A percentile compares a stretch with the other conserved stretches of the same genome.
phyloP scores from a whole-genome alignment of 2,113 vertebrate species.

The Arothron firmamentum region DNA sequence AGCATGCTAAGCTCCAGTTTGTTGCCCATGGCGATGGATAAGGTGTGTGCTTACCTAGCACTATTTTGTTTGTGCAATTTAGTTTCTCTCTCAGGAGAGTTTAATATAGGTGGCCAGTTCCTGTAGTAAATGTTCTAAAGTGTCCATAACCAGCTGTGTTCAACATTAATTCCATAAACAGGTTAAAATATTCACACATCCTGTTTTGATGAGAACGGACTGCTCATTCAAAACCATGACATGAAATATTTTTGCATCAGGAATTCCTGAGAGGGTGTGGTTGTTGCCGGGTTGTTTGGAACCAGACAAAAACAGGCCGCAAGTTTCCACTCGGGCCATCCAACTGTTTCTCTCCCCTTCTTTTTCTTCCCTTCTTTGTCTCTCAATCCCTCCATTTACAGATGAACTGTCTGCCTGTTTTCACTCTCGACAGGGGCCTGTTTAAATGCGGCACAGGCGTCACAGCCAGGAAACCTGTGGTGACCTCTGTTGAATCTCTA shows the following conservation, averaged over 20 bases:
- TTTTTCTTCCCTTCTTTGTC: constrained; percentile 22
- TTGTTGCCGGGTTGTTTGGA: constrained; percentile 54
- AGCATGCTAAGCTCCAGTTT: no score
- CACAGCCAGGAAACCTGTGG: constrained; percentile 40
- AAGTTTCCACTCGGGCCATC: constrained; percentile 53
- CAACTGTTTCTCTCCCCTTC: constrained; percentile 7
- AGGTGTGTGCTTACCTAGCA: no score
- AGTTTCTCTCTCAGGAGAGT: no score
- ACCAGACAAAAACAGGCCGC: constrained; percentile 57
- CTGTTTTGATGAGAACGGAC: constrained; percentile 13
- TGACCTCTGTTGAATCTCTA: constrained; percentile 37
- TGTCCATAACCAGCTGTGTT: no score
- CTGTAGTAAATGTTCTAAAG: no score
- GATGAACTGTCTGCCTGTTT: constrained; percentile 38
- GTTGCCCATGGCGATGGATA: no score
- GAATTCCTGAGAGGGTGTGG: constrained; percentile 71
- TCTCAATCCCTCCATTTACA: constrained; percentile 18
- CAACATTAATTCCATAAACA: no score
- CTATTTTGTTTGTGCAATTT: no score
- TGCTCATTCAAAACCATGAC: constrained; percentile 40
- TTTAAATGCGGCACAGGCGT: constrained; percentile 40
- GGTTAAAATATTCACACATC: no score
- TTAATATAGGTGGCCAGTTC: no score
- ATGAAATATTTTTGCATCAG: constrained; percentile 56
- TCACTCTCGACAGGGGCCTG: constrained; percentile 28